Evolutionary conservation across 1,140 invertebrate species (phyloP).

Genomic region (Orchesella cincta): DNA sequence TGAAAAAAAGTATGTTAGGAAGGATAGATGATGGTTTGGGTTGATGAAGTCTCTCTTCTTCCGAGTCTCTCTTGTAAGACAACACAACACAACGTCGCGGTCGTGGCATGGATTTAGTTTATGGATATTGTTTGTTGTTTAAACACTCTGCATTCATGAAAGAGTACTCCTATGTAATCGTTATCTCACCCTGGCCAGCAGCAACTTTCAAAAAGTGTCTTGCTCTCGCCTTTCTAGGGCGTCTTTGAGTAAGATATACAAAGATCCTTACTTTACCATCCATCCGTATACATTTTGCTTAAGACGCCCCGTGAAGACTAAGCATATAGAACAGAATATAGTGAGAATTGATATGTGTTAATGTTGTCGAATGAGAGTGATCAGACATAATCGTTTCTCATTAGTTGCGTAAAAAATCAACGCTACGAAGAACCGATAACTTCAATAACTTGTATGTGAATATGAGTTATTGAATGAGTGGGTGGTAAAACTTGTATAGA

Average conservation of each 20-base stretch:
- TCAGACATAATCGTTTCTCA: not conserved
- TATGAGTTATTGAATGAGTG: no score
- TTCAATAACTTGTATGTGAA: no score
- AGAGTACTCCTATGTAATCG: not conserved
- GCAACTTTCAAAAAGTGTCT: not conserved
- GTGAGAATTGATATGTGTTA: not conserved
- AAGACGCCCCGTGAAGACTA: no score
- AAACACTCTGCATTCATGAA: not conserved
- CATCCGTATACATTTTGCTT: not conserved
- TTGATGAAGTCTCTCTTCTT: not conserved
- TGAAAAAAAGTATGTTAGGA: not conserved
- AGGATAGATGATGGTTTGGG: not conserved
- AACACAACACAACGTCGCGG: not conserved
- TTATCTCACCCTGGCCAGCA: not conserved
- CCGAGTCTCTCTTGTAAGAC: not conserved
- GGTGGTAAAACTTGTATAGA: no score
- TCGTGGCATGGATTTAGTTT: not conserved
- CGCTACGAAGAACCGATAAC: no score
- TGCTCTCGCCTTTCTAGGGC: not conserved
- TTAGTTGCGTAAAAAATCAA: no score
- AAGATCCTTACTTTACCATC: no score
- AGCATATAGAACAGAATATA: not conserved
- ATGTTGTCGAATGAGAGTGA: not conserved
- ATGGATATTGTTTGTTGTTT: not conserved
- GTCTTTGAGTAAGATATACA: no score